phyloP scores from a whole-genome alignment of 1,140 invertebrate species.

The Heterodera carotae region DNA sequence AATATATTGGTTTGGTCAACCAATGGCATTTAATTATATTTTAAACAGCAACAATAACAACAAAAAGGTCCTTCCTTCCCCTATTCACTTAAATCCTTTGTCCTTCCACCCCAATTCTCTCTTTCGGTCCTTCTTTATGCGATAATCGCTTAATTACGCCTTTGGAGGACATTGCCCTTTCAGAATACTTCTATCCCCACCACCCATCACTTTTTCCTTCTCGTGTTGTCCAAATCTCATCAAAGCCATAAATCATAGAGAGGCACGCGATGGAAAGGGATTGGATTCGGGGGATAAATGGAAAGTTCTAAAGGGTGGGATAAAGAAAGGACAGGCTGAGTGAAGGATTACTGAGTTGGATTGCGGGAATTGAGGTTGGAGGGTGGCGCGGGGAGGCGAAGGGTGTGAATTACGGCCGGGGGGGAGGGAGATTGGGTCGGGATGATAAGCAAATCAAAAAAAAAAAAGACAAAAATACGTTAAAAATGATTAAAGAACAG shows the following conservation, averaged over 20 bases:
- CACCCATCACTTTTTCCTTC: background rate
- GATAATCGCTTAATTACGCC: conserved; percentile 21
- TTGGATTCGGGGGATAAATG: background rate
- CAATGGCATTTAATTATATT: no score
- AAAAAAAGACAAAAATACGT: no score
- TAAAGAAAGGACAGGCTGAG: background rate
- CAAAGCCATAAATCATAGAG: background rate
- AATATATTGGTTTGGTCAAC: no score
- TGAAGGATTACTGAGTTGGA: background rate
- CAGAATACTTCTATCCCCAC: background rate
- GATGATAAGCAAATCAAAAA: no score
- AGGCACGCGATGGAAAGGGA: conserved; percentile 6
- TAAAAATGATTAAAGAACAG: no score
- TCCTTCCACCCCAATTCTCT: background rate
- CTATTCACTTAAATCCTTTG: background rate
- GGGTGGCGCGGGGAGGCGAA: background rate
- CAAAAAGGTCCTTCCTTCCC: background rate
- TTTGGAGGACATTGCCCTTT: conserved; percentile 10
- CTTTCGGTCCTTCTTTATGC: background rate
- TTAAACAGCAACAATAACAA: background rate
- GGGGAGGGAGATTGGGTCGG: no score
- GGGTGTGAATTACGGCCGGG: background rate
- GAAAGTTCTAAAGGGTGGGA: background rate
- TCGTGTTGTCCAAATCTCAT: background rate
- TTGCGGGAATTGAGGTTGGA: background rate